A percentile compares a stretch with the other conserved stretches of the same genome.
These are phyloP conservation scores for Leptothorax acervorum DNA, from an alignment of 2,888 invertebrate genomes.

Conservation along the genomic window DNA sequence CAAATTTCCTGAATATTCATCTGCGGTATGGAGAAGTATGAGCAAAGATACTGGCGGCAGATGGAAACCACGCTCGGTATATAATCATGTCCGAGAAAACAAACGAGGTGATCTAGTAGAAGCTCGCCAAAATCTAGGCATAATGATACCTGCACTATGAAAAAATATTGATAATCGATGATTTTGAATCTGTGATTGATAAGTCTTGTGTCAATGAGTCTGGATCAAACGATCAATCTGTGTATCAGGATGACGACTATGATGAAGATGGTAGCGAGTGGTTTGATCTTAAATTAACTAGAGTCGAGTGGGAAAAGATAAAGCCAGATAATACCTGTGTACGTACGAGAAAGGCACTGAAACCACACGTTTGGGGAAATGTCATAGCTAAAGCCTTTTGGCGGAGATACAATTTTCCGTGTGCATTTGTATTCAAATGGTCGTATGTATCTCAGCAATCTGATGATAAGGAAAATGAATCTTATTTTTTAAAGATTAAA, in stretches of 20 bases:
- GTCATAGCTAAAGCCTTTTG: conserved; percentile 4
- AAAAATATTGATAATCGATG: background rate
- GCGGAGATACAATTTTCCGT: conserved; percentile 9
- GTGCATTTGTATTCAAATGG: conserved; percentile 11
- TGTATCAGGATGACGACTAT: background rate
- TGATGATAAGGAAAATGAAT: background rate
- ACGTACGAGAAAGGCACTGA: background rate
- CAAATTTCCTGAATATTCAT: background rate
- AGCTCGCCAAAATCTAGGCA: background rate
- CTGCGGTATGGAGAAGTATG: background rate
- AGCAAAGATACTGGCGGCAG: background rate
- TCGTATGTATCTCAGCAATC: background rate
- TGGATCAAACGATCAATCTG: background rate
- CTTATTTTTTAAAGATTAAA: conserved; percentile 10
- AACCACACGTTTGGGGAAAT: background rate
- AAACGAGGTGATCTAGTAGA: background rate
- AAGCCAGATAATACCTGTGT: background rate
- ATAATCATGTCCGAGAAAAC: background rate
- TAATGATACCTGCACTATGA: background rate
- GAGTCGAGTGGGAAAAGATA: background rate
- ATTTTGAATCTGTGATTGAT: background rate
- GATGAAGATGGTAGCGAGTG: background rate
- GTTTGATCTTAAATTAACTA: background rate
- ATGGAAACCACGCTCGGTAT: too few relatives aligned
- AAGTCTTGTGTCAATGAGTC: background rate